Base-by-base conservation (phyloP, 2,113 vertebrate genomes). In the Vidua chalybeata region DNA sequence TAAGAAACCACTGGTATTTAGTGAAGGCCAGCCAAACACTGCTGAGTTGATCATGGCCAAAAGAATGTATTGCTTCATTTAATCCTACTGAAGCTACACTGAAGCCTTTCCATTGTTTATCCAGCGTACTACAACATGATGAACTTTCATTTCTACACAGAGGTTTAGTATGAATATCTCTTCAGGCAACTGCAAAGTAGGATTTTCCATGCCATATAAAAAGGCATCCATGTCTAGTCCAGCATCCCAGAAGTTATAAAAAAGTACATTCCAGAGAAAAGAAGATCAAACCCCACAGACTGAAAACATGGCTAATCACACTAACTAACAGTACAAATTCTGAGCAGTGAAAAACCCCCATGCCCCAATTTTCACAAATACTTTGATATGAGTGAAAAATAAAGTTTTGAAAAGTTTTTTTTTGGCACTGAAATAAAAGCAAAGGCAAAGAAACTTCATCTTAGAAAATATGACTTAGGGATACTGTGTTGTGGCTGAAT, bases 11-110 rank as follows among this genome's bases (percentile, higher is more conserved):
- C 54, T 77, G 90, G 92, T 92, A 94, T 93, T 93, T 81, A 86
- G 68, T 59, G 71, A 96, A 94, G 63, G 71, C 10, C 56, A 95
- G 94, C 91, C 95, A 97, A 95, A 92, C 27, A 66, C 48, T 73
- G 75, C 3, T 0, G 78, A 88, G 58, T 2, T 77, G 69, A 66
- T 59, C 71, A n/a, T 28, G 45, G 83, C 49, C 84, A 95, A 89
- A 88, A 68, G 56, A 95, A 87, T 0, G 2, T 39, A 92, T 75
- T 91, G 52, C 88, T 92, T 92, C 92, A 90, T 86, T 94, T 95
- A 89, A 95, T 90, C 81, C 74, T 77, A 84, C 58, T 78, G 92
- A 91, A 95, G 54, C 71, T 85, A 45, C 22, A 37, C 28, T 5
- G 2, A 89, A 89, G 55, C 26, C 39, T 81, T 84, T 85, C 78